A percentile compares a stretch with the other conserved stretches of the same genome.
Conservation (phyloP, 1,140 invertebrate genomes). For the Heliothis subflexa region DNA sequence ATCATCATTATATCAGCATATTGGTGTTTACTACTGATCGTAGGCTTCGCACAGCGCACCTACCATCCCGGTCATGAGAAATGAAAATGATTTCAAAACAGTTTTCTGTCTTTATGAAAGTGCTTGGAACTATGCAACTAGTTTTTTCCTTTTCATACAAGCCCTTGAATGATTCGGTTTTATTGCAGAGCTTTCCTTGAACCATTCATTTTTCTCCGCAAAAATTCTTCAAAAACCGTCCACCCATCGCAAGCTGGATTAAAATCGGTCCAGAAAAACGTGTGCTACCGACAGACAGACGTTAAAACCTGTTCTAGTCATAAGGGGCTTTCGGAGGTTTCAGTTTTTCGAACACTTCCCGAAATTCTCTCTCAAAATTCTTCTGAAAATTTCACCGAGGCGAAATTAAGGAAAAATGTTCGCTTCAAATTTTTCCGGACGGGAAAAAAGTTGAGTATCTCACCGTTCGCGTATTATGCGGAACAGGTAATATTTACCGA, state of each 20-base stretch:
- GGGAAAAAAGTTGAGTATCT: conserved; percentile 1
- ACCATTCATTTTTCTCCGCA: not conserved
- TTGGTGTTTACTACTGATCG: too few species aligned
- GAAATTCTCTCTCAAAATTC: conserved; percentile 11
- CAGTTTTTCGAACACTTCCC: not conserved
- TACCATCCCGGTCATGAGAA: too few species aligned
- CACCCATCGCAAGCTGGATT: not conserved
- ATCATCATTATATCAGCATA: too few species aligned
- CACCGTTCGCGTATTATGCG: not conserved
- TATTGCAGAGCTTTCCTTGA: not conserved
- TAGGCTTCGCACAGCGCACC: too few species aligned
- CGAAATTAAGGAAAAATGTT: conserved; percentile 19
- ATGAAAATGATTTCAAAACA: too few species aligned
- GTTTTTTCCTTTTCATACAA: too few species aligned
- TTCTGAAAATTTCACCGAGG: conserved; percentile 13
- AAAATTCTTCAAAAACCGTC: not conserved
- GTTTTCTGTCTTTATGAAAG: too few species aligned
- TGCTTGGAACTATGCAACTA: too few species aligned
- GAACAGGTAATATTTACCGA: conserved; percentile 4
- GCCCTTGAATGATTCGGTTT: not conserved
- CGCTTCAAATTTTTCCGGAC: conserved; percentile 4
- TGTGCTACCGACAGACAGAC: not conserved
- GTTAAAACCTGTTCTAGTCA: not conserved
- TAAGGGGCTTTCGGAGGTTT: not conserved
- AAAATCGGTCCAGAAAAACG: conserved; percentile 11